Evolutionary conservation across 2,797 vertebrate species (phyloP).

Genomic region (Pachyuromys duprasi): DNA sequence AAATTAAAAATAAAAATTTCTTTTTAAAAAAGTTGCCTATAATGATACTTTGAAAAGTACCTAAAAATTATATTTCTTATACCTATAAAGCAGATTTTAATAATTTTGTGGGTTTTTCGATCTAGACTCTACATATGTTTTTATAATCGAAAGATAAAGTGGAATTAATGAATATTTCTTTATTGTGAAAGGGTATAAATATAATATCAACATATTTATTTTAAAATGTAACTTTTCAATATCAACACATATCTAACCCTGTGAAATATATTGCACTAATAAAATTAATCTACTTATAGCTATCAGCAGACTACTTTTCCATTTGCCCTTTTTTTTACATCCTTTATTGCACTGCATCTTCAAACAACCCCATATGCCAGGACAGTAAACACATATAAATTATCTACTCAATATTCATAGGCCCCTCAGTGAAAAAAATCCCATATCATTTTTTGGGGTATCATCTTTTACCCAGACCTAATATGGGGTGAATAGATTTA

Average conservation of each 20-base stretch:
- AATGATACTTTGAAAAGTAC: constrained; percentile 52
- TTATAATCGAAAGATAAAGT: constrained; percentile 56
- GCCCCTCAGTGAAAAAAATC: neutral
- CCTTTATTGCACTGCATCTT: constrained; percentile 22
- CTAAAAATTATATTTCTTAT: constrained; percentile 52
- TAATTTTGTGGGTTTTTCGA: constrained; percentile 36
- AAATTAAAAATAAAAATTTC: neutral
- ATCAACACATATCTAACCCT: constrained; percentile 52
- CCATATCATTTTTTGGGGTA: neutral
- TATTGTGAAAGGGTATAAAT: constrained; percentile 59
- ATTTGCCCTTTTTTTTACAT: constrained; percentile 37
- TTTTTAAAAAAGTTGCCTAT: constrained; percentile 52
- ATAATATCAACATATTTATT: constrained; percentile 44
- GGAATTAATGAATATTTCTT: constrained; percentile 39
- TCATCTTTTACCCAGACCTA: neutral
- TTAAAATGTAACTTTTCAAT: constrained; percentile 47
- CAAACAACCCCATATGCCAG: neutral
- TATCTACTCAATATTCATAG: neutral
- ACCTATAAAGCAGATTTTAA: constrained; percentile 52
- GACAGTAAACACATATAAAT: neutral
- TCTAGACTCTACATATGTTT: constrained; percentile 47
- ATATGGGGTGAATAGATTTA: neutral
- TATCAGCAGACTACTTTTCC: constrained; percentile 19
- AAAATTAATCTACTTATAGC: constrained; percentile 33
- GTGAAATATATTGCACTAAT: constrained; percentile 38